Percentiles rank a stretch among this genome's conserved stretches.
phyloP scores from a whole-genome alignment of 2,888 invertebrate genomes.

The Sinentomon sp. region DNA sequence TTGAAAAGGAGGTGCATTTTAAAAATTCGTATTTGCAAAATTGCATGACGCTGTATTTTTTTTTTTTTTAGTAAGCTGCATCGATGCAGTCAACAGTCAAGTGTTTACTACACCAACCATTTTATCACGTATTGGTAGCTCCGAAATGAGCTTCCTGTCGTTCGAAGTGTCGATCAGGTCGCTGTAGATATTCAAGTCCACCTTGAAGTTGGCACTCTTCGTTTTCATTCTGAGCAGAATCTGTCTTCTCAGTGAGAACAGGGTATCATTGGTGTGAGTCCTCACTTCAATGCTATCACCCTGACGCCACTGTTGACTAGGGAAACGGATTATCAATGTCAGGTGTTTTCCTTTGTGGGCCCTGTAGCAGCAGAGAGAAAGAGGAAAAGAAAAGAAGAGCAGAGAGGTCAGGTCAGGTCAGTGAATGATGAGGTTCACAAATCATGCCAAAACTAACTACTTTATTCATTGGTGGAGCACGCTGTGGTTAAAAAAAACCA shows the following conservation, averaged over 20 bases:
- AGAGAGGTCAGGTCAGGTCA: neutral
- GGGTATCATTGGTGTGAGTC: conserved; percentile 80
- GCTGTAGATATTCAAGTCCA: conserved; percentile 68
- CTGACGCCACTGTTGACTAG: conserved; percentile 42
- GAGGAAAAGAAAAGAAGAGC: neutral
- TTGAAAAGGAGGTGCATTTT: too few relatives aligned
- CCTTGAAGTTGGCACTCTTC: conserved; percentile 43
- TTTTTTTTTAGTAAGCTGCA: neutral
- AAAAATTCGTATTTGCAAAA: too few relatives aligned
- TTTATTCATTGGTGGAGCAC: neutral
- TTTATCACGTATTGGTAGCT: conserved; percentile 63
- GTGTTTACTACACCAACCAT: conserved; percentile 48
- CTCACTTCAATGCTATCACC: conserved; percentile 73
- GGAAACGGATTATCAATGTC: conserved; percentile 57
- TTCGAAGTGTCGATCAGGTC: conserved; percentile 63
- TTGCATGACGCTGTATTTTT: neutral
- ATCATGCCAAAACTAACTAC: neutral
- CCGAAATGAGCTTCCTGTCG: conserved; percentile 59
- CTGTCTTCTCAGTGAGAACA: conserved; percentile 53
- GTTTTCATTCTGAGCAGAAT: conserved; percentile 34
- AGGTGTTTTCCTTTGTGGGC: conserved; percentile 74
- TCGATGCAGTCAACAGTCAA: too few relatives aligned
- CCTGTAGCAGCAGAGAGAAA: conserved; percentile 24
- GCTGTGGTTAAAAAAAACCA: neutral
- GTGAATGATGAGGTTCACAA: neutral